These are phyloP conservation scores for Lathamus discolor DNA, from an alignment of 2,113 vertebrate genomes.

Conservation along the genomic window DNA sequence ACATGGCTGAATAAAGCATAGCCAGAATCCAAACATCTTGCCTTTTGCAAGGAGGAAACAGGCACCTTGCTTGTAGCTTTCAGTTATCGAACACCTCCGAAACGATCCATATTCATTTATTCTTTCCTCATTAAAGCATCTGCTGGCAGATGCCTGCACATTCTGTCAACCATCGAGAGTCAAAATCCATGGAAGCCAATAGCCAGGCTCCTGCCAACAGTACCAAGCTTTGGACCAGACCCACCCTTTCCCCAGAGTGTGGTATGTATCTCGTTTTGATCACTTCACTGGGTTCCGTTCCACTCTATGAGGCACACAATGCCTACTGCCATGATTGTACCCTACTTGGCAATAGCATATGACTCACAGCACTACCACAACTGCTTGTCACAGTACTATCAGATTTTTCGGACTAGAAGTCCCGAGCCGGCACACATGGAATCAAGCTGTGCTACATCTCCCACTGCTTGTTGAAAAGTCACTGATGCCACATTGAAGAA, in stretches of 20 bases:
- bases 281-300: fast-evolving
- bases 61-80: neutral
- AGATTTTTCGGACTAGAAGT: neutral
- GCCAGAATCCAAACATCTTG: too few relatives aligned
- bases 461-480: neutral
- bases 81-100: neutral
- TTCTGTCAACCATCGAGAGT: neutral
- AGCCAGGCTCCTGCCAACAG: too few relatives aligned
- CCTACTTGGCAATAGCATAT: neutral
- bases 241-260: fast-evolving
- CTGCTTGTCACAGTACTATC: neutral
- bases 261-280: fast-evolving
- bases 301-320: neutral
- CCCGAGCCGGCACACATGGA: too few relatives aligned
- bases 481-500: neutral
- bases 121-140: neutral
- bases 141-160: neutral
- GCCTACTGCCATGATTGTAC: fast-evolving
- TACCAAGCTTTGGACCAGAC: neutral
- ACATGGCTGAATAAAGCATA: neutral
- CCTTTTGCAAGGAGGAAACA: neutral
- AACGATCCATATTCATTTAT: neutral
- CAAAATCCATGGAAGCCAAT: neutral
- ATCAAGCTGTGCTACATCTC: neutral
- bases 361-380: neutral